These are phyloP conservation scores for Trinectes maculatus DNA, from an alignment of 2,113 vertebrate species.

Conservation along the genomic window DNA sequence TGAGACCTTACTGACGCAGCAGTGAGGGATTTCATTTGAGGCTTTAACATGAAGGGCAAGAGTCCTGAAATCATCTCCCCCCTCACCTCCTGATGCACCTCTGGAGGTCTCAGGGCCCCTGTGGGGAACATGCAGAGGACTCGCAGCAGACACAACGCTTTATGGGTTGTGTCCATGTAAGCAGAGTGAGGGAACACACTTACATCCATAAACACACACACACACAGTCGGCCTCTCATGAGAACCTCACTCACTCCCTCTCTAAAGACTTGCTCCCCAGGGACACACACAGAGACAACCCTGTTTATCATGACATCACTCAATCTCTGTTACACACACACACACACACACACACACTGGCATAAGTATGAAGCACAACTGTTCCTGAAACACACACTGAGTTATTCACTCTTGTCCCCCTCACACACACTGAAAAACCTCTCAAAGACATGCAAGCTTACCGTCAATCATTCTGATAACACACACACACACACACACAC, in stretches of 20 bases:
- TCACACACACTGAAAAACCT: slow-evolving; percentile 8
- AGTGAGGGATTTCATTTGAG: too few relatives aligned
- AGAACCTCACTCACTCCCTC: slow-evolving; percentile 15
- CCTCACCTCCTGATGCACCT: slow-evolving; percentile 6
- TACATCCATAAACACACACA: slow-evolving; percentile 26
- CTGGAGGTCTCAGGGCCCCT: slow-evolving; percentile 20
- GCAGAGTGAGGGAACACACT: slow-evolving; percentile 42
- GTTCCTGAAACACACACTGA: slow-evolving; percentile 14
- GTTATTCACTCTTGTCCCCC: neutral
- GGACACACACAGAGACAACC: slow-evolving; percentile 28
- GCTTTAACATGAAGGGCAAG: too few relatives aligned
- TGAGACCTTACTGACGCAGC: too few relatives aligned
- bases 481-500: slow-evolving; percentile 25
- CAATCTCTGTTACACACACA: neutral
- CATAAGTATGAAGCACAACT: neutral
- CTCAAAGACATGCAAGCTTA: slow-evolving; percentile 50
- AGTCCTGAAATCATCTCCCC: too few relatives aligned
- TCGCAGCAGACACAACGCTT: slow-evolving; percentile 27
- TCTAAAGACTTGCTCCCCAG: slow-evolving; percentile 22
- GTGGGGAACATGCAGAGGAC: slow-evolving; percentile 26
- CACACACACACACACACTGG: neutral
- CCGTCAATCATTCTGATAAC: slow-evolving; percentile 41
- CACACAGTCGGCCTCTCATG: slow-evolving; percentile 41
- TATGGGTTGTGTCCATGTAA: slow-evolving; percentile 51
- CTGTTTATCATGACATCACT: slow-evolving; percentile 20